Evolutionary conservation across 1,140 invertebrate genomes (phyloP).

Genomic region (Macrobrachium rosenbergii): DNA sequence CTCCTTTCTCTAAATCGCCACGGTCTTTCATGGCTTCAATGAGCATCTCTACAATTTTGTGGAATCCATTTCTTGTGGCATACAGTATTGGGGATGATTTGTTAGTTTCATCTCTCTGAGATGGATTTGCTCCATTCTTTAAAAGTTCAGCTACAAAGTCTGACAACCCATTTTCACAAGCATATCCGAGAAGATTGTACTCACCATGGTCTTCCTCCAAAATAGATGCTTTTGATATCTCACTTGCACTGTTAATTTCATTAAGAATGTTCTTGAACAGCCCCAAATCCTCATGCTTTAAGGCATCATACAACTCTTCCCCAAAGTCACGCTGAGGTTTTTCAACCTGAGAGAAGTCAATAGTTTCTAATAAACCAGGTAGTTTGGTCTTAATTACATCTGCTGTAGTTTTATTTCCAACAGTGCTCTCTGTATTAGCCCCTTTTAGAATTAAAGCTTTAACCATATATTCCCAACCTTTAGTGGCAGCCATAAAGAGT

Average conservation of each 20-base stretch:
- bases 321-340: conserved; percentile 70
- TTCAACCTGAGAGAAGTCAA: conserved; percentile 71
- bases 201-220: conserved; percentile 73
- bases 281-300: conserved; percentile 53
- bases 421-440: conserved; percentile 76
- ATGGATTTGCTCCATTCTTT: conserved; percentile 73
- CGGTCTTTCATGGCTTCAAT: conserved; percentile 68
- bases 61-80: conserved; percentile 73
- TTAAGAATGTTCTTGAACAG: conserved; percentile 72
- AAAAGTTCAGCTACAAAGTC: conserved; percentile 75
- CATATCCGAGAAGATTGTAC: conserved; percentile 75
- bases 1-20: conserved; percentile 38
- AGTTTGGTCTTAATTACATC: conserved; percentile 75
- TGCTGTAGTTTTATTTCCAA: conserved; percentile 74
- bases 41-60: conserved; percentile 76
- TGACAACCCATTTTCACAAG: conserved; percentile 75
- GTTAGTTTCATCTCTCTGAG: conserved; percentile 59
- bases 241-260: conserved; percentile 36
- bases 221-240: conserved; percentile 65
- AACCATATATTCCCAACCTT: conserved; percentile 75
- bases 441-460: conserved; percentile 73
- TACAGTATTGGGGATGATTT: conserved; percentile 70
- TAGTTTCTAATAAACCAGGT: conserved; percentile 74
- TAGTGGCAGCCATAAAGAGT: conserved; percentile 76
- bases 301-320: conserved; percentile 66